These are phyloP conservation scores for Tapera naevia DNA, from an alignment of 2,797 vertebrate genomes.

Conservation along the genomic window DNA sequence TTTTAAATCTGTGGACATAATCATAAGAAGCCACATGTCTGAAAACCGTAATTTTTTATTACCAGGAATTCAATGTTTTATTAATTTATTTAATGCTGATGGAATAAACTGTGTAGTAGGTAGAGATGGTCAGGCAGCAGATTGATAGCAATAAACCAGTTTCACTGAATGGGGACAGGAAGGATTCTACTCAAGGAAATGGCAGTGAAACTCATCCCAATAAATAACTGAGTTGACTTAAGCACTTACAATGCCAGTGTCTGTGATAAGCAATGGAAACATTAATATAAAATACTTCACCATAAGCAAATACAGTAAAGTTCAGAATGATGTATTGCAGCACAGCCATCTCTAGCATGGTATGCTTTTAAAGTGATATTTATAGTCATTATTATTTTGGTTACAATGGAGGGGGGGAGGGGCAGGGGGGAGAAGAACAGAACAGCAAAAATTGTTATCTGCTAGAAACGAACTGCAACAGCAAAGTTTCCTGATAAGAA, in stretches of 20 bases:
- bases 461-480: slow-evolving; percentile 18
- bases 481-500: slow-evolving; percentile 46
- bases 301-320: slow-evolving; percentile 52
- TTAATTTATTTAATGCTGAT: not conserved
- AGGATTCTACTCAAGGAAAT: slow-evolving; percentile 72
- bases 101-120: not conserved
- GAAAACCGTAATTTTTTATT: not conserved
- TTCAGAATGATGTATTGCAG: slow-evolving; percentile 74
- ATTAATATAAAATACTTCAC: slow-evolving; percentile 78
- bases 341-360: slow-evolving; percentile 39
- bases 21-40: not conserved
- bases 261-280: slow-evolving; percentile 79
- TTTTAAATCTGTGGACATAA: not conserved
- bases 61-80: not conserved
- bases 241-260: slow-evolving; percentile 73
- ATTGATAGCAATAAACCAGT: slow-evolving; percentile 33
- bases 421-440: not conserved
- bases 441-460: slow-evolving; percentile 49
- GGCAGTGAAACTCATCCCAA: slow-evolving; percentile 62
- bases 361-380: slow-evolving; percentile 74
- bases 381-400: slow-evolving; percentile 71
- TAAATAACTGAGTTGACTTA: slow-evolving; percentile 78
- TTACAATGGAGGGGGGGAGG: slow-evolving; percentile 31
- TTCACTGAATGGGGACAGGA: slow-evolving; percentile 26
- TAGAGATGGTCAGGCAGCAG: not conserved